Evolutionary conservation across 1,140 invertebrate genomes (phyloP), one percentile per base, ranked within the genome.

Genomic region (Coboldia fuscipes): DNA sequence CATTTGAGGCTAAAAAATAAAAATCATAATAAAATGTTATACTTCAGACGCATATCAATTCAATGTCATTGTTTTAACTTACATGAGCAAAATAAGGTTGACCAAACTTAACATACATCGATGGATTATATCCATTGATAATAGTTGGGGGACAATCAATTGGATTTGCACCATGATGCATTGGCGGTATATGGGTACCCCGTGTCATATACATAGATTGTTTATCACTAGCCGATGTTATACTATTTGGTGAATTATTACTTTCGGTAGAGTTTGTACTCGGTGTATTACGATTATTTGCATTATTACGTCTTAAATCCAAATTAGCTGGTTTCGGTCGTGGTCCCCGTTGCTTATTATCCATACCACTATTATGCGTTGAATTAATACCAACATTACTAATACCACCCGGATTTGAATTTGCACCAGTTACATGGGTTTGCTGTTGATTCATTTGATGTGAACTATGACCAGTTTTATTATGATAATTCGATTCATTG

Each of bases 81-180:
- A 54, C 51, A 41, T 54, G 51, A 38, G 51, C 51, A 43, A 50
- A 52, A 50, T 52, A 54, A 28, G 51, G 46, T 39, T 54, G 51
- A 38, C 51, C 51, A 34, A 54, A 54, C 43, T 54, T 54, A 33
- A 54, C 40, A 45, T 54, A 54, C 15, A 54, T 46, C 32, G 51
- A 45, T 29, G 48, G 19, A 45, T 54, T 50, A 34, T 52, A 50
- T 33, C 49, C 43, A 29, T 49, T 47, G 28, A 54, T 39, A 7
- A 41, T 10, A 12, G 36, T 37, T 27, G 40, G 39, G 23, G 36
- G 36, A 19, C 36, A 36, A 28, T 33, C 32, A 24, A 47, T 50
- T 30, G 46, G 44, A n/a, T 18, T 24, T 12, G 10, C 32, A 10
- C 13, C 21, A 1, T 27, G 24, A 12, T 27, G 43, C 43, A 18